Evolutionary conservation across 2,797 vertebrate species (phyloP).

Genomic region (Anguilla obscura): DNA sequence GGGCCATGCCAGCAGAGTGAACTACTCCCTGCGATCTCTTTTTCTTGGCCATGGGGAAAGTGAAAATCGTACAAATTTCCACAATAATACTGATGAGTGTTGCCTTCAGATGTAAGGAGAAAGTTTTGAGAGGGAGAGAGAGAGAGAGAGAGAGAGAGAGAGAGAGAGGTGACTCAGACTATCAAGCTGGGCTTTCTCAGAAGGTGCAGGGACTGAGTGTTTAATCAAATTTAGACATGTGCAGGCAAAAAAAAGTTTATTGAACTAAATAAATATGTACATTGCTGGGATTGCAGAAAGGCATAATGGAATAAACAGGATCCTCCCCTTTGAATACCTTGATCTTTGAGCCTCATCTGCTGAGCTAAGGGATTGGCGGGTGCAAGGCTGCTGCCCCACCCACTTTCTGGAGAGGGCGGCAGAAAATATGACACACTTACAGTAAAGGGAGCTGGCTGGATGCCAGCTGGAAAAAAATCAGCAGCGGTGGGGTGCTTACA

Average conservation of each 20-base stretch:
- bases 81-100: not conserved
- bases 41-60: not conserved
- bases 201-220: not conserved
- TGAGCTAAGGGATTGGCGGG: not conserved
- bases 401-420: constrained; percentile 25
- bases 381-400: not conserved
- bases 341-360: not conserved
- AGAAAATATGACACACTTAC: constrained; percentile 34
- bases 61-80: not conserved
- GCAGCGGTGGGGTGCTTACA: constrained; percentile 29
- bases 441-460: constrained; percentile 40
- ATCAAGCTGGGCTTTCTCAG: not conserved
- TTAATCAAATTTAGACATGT: not conserved
- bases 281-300: not conserved
- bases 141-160: too few relatives aligned
- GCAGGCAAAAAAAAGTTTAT: not conserved
- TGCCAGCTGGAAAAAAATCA: constrained; percentile 34
- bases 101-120: not conserved
- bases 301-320: constrained; percentile 12
- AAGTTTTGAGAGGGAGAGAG: not conserved
- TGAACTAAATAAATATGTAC: not conserved
- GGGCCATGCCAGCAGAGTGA: not conserved
- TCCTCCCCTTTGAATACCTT: not conserved
- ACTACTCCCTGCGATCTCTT: not conserved
- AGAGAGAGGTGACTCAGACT: too few relatives aligned